phyloP scores from a whole-genome alignment of 2,888 invertebrate genomes.

The Mimas tiliae region DNA sequence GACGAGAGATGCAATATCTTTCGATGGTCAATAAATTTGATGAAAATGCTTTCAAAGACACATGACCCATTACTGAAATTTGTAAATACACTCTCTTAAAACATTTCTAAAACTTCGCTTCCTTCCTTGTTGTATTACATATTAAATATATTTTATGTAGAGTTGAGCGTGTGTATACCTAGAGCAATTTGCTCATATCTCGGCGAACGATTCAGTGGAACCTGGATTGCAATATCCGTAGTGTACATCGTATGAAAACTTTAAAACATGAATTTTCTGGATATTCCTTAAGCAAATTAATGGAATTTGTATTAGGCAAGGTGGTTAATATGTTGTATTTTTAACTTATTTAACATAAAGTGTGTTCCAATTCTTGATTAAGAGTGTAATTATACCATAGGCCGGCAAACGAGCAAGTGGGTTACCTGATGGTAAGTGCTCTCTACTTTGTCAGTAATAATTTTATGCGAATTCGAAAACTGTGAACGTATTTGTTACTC shows the following conservation, averaged over 20 bases:
- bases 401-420: too few species aligned
- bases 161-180: neutral
- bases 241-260: neutral
- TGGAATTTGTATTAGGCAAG: neutral
- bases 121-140: neutral
- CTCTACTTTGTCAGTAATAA: too few species aligned
- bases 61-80: neutral
- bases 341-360: too few species aligned
- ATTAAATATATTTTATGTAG: neutral
- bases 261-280: neutral
- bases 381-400: too few species aligned
- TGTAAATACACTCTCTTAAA: neutral
- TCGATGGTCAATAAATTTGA: too few species aligned
- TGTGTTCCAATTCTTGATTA: too few species aligned
- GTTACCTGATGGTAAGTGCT: too few species aligned
- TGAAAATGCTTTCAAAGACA: too few species aligned
- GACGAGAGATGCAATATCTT: too few species aligned
- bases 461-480: too few species aligned
- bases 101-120: neutral
- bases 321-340: too few species aligned
- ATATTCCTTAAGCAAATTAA: neutral
- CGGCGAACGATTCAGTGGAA: conserved; percentile 14
- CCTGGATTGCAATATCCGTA: neutral
- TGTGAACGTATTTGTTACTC: too few species aligned
- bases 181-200: neutral